Evolutionary conservation across 2,113 vertebrate genomes (phyloP).

Genomic region (Sporophila hypoxantha): DNA sequence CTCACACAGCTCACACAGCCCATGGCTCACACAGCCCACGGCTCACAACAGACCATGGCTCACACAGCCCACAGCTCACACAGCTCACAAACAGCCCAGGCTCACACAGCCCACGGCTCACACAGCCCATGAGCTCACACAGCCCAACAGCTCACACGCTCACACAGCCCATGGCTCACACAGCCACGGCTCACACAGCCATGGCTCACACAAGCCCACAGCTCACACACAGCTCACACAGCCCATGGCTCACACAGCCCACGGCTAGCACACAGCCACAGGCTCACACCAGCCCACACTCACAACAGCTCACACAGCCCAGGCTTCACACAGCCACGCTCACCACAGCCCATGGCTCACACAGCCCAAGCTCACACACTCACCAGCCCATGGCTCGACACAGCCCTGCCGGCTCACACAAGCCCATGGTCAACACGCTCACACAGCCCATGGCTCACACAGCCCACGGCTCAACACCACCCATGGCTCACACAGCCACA

Average conservation of each 20-base stretch:
- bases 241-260: neutral
- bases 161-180: neutral
- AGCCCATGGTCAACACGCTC: neutral
- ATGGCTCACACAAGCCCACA: neutral
- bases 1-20: neutral
- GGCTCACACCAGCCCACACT: neutral
- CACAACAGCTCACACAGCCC: too few relatives aligned
- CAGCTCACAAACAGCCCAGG: neutral
- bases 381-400: accelerated
- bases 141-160: neutral
- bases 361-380: neutral
- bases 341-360: accelerated
- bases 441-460: too few relatives aligned
- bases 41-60: neutral
- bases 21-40: neutral
- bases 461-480: neutral
- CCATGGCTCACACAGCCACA: neutral
- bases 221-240: neutral
- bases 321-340: accelerated
- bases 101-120: neutral
- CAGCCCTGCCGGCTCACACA: neutral
- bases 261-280: neutral
- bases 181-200: too few relatives aligned
- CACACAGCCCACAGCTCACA: too few relatives aligned
- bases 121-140: too few relatives aligned